Evolutionary conservation across 2,797 vertebrate species (phyloP), one percentile per base, ranked within the genome.

Genomic region (Garrulus glandarius): DNA sequence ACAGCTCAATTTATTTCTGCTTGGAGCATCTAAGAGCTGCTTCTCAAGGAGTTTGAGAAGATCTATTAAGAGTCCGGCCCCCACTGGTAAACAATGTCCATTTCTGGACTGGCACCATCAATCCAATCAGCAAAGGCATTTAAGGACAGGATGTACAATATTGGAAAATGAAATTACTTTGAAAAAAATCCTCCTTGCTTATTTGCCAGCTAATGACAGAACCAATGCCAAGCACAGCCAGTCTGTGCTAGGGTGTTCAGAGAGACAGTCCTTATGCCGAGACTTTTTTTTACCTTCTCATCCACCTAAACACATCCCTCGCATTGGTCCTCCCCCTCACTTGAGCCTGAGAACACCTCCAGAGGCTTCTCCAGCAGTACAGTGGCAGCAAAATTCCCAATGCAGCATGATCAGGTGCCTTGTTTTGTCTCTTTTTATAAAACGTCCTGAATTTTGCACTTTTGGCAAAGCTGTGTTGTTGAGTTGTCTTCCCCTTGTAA

Each of bases 181-280:
- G 84, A 76, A 93, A 91, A 87, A 60, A 83, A 9, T 60, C 56
- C 81, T 89, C 71, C 83, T 80, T 87, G 91, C 68, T 92, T 94
- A 93, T 93, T 95, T 94, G 64, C 91, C 56, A 91, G 68, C 74
- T 93, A 94, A 96, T 47, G 84, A 87, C 57, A 92, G 75, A 83
- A 65, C 21, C 1, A 19, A 89, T 83, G 87, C 68, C 91, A 91
- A 95, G 64, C 78, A 53, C 29, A 89, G 91, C 84, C 78, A 59
- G 68, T 80, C 84, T 91, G 87, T 91, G 75, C 61, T 34, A 17
- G 36, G 50, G 32, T 55, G 79, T 71, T 91, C 53, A 79, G 67
- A 82, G 46, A 88, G 67, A 55, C 41, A 49, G 39, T 43, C 61
- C 61, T 88, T 79, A 69, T 26, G 67, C 56, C 0, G 0, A 77